These are phyloP conservation scores for Holothuria scabra DNA, from an alignment of 53 echinoderm and acorn worm genomes.

Conservation along the genomic window DNA sequence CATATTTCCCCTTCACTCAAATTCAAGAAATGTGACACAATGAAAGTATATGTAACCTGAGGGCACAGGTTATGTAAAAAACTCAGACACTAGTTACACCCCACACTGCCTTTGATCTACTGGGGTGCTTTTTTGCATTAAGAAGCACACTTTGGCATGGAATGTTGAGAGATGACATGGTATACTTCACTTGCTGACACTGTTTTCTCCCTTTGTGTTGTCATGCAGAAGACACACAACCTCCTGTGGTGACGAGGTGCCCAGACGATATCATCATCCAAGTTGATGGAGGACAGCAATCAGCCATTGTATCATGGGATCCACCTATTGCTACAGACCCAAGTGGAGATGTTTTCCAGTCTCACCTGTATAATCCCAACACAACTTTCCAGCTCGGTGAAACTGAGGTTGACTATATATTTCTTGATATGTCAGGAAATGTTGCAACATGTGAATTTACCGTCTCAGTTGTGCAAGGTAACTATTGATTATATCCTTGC, in stretches of 20 bases:
- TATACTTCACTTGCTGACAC: no score
- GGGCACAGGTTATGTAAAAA: no score
- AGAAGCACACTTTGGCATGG: no score
- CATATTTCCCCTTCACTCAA: no score
- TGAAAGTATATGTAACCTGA: no score
- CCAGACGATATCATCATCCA: not conserved
- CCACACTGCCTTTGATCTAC: no score
- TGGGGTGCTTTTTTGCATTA: no score
- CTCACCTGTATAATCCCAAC: constrained; percentile 1
- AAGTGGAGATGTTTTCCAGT: constrained; percentile 3
- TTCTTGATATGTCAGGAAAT: constrained; percentile 27
- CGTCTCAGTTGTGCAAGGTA: not conserved
- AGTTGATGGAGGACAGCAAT: not conserved
- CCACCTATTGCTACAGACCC: constrained; percentile 26
- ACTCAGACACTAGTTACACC: no score
- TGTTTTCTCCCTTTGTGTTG: not conserved
- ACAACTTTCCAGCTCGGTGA: constrained; percentile 21
- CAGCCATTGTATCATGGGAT: constrained; percentile 14
- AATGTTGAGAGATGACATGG: no score
- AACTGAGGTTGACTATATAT: constrained; percentile 27
- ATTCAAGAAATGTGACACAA: no score
- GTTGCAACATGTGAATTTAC: constrained; percentile 14
- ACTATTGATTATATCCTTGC: no score
- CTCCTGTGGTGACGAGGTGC: constrained; percentile 19
- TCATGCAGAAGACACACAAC: not conserved